Evolutionary conservation across 2,797 vertebrate species (phyloP).

Genomic region (Takifugu ocellatus): DNA sequence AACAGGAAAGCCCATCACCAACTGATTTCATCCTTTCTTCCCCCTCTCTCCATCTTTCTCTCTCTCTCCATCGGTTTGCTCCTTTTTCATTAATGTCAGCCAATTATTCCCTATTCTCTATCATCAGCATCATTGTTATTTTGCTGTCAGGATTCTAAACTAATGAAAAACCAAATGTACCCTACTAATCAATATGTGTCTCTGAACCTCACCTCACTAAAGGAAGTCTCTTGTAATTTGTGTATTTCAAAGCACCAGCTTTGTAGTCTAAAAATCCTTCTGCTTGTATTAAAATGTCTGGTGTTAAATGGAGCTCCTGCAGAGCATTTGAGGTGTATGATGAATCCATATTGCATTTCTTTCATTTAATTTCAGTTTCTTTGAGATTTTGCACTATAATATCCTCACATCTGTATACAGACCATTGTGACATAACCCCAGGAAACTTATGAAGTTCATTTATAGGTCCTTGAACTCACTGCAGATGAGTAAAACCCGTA

Average conservation of each 20-base stretch:
- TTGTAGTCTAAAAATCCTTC: constrained; percentile 6
- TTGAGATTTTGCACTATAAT: constrained; percentile 8
- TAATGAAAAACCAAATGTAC: no score
- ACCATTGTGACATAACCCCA: no score
- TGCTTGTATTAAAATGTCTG: constrained; percentile 11
- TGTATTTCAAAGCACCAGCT: neutral
- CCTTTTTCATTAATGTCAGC: neutral
- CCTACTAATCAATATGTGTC: neutral
- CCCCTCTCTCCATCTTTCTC: constrained; percentile 6
- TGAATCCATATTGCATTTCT: neutral
- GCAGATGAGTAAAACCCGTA: no score
- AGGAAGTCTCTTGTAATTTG: neutral
- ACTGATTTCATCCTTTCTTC: constrained; percentile 9
- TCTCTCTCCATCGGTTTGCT: constrained; percentile 5
- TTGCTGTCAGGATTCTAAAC: no score
- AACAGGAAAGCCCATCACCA: constrained; percentile 1
- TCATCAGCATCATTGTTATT: no score
- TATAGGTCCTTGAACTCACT: no score
- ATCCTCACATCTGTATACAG: no score
- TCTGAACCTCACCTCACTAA: neutral
- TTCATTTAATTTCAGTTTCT: constrained; percentile 13
- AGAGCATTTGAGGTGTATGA: constrained; percentile 4
- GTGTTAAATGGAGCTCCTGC: constrained; percentile 18
- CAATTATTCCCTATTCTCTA: no score
- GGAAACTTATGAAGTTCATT: no score